These are phyloP conservation scores for Chironomus riparius DNA, from an alignment of 2,888 invertebrate species.

Conservation along the genomic window DNA sequence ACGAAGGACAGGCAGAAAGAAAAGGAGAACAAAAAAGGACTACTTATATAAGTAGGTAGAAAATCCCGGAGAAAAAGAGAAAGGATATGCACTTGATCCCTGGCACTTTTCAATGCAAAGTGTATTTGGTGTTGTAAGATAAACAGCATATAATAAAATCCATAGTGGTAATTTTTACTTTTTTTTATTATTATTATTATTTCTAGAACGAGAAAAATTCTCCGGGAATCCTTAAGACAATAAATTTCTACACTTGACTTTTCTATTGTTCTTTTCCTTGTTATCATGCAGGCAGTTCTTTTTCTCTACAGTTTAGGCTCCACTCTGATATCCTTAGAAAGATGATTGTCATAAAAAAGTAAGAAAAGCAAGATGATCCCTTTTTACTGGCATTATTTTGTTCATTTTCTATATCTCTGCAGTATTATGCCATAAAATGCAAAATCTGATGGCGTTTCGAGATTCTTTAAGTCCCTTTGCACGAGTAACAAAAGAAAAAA, in stretches of 20 bases:
- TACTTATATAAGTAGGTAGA: constrained; percentile 14
- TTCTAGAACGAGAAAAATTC: neutral
- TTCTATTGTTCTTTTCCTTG: constrained; percentile 7
- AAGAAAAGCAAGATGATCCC: constrained; percentile 2
- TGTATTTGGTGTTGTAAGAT: neutral
- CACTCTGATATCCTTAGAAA: neutral
- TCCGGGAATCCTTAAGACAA: constrained; percentile 13
- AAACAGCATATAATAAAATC: constrained; percentile 11
- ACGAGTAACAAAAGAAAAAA: neutral
- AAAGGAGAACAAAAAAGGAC: neutral
- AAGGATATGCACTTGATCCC: constrained; percentile 25
- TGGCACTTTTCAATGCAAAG: neutral
- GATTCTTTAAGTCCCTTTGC: neutral
- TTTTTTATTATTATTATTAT: too few relatives aligned
- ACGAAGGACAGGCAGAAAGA: neutral
- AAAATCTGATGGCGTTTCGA: neutral
- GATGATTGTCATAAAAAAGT: neutral
- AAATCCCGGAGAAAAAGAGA: constrained; percentile 8
- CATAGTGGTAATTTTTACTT: constrained; percentile 11
- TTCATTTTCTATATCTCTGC: neutral
- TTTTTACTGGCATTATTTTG: neutral
- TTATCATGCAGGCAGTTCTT: constrained; percentile 3
- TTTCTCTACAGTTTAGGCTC: too few relatives aligned
- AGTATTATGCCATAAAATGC: neutral
- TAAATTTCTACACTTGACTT: constrained; percentile 27